A percentile compares a stretch with the other conserved stretches of the same genome.
These are phyloP conservation scores for Lasioglossum albipes DNA, from an alignment of 1,140 invertebrate species.

Conservation along the genomic window DNA sequence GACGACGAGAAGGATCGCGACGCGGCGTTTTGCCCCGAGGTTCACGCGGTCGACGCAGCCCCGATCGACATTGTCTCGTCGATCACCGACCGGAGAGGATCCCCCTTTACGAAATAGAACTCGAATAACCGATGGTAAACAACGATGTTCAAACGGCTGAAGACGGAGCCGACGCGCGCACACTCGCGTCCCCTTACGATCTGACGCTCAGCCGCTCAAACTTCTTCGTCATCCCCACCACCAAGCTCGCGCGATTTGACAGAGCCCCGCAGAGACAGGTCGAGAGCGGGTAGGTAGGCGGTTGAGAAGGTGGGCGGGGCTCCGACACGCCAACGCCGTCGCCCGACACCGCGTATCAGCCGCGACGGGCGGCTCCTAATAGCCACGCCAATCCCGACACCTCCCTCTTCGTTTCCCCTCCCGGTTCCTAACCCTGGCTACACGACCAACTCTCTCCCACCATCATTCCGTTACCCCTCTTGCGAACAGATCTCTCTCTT, in stretches of 20 bases:
- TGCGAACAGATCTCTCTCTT: too few species aligned
- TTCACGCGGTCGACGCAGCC: too few species aligned
- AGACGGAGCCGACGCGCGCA: slow-evolving; percentile 62
- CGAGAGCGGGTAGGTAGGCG: slow-evolving; percentile 6
- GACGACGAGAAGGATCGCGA: too few species aligned
- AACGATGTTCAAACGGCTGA: slow-evolving; percentile 12
- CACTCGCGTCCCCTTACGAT: slow-evolving; percentile 71
- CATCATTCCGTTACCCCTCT: not conserved
- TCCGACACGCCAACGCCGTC: slow-evolving; percentile 44
- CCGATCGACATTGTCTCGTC: slow-evolving; percentile 9
- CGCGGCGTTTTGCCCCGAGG: too few species aligned
- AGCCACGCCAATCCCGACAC: slow-evolving; percentile 33
- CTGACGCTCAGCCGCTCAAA: slow-evolving; percentile 54
- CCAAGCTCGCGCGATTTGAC: slow-evolving; percentile 17
- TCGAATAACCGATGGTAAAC: not conserved
- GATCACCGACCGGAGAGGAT: not conserved
- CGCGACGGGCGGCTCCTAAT: slow-evolving; percentile 17
- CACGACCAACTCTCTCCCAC: not conserved
- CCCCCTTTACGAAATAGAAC: not conserved
- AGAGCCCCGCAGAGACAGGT: slow-evolving; percentile 38
- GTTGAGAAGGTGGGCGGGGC: slow-evolving; percentile 41
- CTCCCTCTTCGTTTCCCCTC: not conserved
- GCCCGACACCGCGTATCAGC: not conserved
- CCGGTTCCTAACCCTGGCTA: not conserved
- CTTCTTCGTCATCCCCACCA: slow-evolving; percentile 51